Evolutionary conservation across 2,888 invertebrate genomes (phyloP).

Genomic region (Malacosoma neustria): DNA sequence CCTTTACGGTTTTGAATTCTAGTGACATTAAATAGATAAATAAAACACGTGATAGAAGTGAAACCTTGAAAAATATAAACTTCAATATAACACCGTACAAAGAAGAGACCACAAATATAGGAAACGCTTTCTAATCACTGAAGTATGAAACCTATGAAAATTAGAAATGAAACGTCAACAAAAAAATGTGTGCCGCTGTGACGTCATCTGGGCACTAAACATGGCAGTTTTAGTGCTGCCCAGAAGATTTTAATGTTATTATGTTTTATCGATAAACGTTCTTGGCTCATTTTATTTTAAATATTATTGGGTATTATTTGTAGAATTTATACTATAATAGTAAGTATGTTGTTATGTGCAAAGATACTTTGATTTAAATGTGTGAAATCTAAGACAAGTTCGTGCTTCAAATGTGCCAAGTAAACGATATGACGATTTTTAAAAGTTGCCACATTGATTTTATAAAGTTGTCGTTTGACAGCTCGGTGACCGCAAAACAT

Average conservation of each 20-base stretch:
- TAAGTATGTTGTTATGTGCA: conserved; percentile 1
- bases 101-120: too few species aligned
- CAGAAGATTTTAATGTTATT: background rate
- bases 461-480: background rate
- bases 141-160: too few species aligned
- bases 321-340: background rate
- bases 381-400: background rate
- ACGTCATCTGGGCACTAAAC: too few species aligned
- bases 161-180: too few species aligned
- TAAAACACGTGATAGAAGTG: too few species aligned
- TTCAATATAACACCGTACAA: too few species aligned
- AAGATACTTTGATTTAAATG: conserved; percentile 1
- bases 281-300: conserved; percentile 2
- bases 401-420: background rate
- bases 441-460: background rate
- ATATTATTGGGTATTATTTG: background rate
- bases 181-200: too few species aligned
- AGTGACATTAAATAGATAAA: too few species aligned
- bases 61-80: too few species aligned
- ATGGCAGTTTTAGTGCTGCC: too few species aligned
- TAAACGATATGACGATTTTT: background rate
- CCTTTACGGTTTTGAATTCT: too few species aligned
- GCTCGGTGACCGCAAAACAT: background rate
- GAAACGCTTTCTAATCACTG: too few species aligned
- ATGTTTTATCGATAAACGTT: conserved; percentile 1